These are phyloP conservation scores for Henricia sp. DNA, from an alignment of 53 echinoderm and acorn worm genomes.

Conservation along the genomic window DNA sequence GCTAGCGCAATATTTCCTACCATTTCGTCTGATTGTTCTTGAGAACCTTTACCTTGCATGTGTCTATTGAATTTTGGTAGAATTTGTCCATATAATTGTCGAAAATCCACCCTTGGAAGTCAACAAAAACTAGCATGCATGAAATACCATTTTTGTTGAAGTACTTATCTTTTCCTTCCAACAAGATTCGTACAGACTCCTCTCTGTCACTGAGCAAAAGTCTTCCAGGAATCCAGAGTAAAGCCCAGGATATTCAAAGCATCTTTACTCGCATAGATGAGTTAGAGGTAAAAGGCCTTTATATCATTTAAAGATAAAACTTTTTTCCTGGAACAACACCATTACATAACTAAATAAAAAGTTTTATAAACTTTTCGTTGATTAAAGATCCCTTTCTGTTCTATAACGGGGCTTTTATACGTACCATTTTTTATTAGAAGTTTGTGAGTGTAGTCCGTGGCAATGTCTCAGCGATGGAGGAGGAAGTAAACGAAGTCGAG, in stretches of 20 bases:
- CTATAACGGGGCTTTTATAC: neutral
- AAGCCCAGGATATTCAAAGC: slow-evolving; percentile 74
- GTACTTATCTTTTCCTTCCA: neutral
- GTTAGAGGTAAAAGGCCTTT: slow-evolving; percentile 86
- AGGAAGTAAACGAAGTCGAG: slow-evolving; percentile 89
- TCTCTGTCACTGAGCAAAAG: slow-evolving; percentile 87
- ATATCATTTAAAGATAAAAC: too few relatives aligned
- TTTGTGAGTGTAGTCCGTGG: slow-evolving; percentile 85
- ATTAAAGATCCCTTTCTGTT: too few relatives aligned
- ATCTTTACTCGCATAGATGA: slow-evolving; percentile 84
- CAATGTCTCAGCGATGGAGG: slow-evolving; percentile 82
- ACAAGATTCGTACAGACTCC: slow-evolving; percentile 90
- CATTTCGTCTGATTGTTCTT: too few relatives aligned
- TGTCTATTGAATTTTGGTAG: too few relatives aligned
- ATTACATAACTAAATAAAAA: too few relatives aligned
- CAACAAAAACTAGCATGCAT: too few relatives aligned
- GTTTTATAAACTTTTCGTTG: too few relatives aligned
- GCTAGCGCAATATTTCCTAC: too few relatives aligned
- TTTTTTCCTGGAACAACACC: too few relatives aligned
- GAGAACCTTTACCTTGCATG: too few relatives aligned
- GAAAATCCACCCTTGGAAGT: too few relatives aligned
- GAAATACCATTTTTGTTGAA: neutral
- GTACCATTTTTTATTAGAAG: slow-evolving; percentile 44
- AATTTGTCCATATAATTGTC: too few relatives aligned
- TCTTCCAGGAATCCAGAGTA: slow-evolving; percentile 88